phyloP scores from a whole-genome alignment of 35 echinoderm and acorn worm species.

The Apostichopus californicus region DNA sequence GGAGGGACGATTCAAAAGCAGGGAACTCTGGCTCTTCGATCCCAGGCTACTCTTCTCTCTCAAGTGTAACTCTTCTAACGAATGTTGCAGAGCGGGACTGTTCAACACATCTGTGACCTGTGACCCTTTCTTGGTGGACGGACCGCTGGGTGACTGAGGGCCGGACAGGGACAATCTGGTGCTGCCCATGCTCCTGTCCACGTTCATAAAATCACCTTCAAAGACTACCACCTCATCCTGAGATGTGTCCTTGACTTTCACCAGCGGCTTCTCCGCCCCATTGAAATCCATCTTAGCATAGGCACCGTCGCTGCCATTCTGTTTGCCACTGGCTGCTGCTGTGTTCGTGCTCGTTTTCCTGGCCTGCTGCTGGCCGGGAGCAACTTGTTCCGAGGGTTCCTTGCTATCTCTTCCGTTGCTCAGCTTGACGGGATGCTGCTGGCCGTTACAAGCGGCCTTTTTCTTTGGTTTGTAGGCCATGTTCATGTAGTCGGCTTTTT shows the following conservation, averaged over 20 bases:
- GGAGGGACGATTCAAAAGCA: constrained; percentile 1
- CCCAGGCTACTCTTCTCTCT: constrained; percentile 12
- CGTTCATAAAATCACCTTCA: constrained; percentile 83
- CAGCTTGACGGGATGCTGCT: not conserved
- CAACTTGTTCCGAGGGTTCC: constrained; percentile 1
- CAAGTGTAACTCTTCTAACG: constrained; percentile 26
- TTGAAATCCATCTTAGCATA: constrained; percentile 34
- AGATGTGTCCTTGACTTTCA: constrained; percentile 30
- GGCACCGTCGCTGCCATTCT: not conserved
- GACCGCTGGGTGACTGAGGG: constrained; percentile 49
- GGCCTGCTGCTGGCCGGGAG: not conserved
- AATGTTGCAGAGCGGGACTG: constrained; percentile 42
- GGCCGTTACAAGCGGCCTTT: not conserved
- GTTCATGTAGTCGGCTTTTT: constrained; percentile 44
- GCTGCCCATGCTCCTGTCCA: constrained; percentile 49
- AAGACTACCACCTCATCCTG: constrained; percentile 30
- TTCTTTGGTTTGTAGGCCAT: constrained; percentile 26
- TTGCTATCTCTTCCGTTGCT: constrained; percentile 10
- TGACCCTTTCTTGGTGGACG: not conserved
- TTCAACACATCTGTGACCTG: not conserved
- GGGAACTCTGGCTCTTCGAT: not conserved
- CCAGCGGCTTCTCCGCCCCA: not conserved
- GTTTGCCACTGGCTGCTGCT: not conserved
- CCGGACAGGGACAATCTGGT: constrained; percentile 8
- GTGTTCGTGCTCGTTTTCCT: not conserved